These are phyloP conservation scores for Eriosoma lanigerum DNA, from an alignment of 1,140 invertebrate species.

Conservation along the genomic window DNA sequence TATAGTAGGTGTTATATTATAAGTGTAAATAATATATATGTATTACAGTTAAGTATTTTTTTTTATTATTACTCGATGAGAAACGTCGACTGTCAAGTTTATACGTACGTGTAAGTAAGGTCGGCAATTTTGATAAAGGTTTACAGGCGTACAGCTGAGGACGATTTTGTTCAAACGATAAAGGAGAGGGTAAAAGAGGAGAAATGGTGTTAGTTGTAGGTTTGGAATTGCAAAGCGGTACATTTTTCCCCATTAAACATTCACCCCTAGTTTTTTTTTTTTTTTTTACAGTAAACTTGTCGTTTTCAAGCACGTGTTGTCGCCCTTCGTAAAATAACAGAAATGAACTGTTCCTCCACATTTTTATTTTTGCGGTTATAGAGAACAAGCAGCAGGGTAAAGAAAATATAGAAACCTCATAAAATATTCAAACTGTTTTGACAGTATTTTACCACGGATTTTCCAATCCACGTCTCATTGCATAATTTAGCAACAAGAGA, in stretches of 20 bases:
- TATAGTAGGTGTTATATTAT: no score
- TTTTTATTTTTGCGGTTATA: neutral
- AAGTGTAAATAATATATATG: no score
- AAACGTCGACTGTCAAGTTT: neutral
- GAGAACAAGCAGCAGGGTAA: constrained; percentile 5
- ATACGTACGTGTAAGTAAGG: neutral
- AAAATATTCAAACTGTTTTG: constrained; percentile 51
- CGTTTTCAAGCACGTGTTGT: constrained; percentile 43
- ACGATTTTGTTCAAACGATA: neutral
- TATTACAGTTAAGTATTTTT: neutral
- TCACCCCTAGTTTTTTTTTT: neutral
- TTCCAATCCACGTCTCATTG: constrained; percentile 39
- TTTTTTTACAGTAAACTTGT: neutral
- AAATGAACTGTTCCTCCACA: constrained; percentile 17
- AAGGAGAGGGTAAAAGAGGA: constrained; percentile 1
- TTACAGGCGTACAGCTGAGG: neutral
- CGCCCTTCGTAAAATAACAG: constrained; percentile 31
- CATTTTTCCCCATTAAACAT: constrained; percentile 42
- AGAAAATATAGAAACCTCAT: constrained; percentile 34
- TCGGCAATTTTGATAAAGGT: neutral
- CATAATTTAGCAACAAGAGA: constrained; percentile 40
- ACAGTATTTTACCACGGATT: constrained; percentile 49
- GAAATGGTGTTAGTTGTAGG: neutral
- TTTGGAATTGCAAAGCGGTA: constrained; percentile 12
- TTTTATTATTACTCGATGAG: constrained; percentile 1